A percentile compares a stretch with the other conserved stretches of the same genome.
Conservation (phyloP, 2,113 vertebrate genomes). For the Holacanthus passer region DNA sequence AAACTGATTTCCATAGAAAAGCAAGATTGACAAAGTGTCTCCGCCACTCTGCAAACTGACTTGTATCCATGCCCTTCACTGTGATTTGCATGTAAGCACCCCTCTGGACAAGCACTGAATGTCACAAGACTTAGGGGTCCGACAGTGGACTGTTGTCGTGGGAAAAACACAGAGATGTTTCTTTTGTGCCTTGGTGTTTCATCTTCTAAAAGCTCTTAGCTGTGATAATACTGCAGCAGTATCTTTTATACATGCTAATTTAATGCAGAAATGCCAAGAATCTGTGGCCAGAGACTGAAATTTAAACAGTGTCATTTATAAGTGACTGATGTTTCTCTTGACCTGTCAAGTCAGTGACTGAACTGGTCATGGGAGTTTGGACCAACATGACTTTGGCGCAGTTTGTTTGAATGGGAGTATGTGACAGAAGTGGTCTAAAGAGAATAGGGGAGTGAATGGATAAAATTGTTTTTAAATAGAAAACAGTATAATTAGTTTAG, state of each 20-base stretch:
- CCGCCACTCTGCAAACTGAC: not conserved
- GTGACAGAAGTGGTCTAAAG: not conserved
- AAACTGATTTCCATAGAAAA: slow-evolving; percentile 45
- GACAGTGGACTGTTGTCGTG: not conserved
- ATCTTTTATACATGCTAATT: slow-evolving; percentile 44
- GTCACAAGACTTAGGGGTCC: not conserved
- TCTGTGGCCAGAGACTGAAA: slow-evolving; percentile 55
- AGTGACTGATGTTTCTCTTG: slow-evolving; percentile 89
- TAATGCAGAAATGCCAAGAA: slow-evolving; percentile 64
- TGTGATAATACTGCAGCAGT: not conserved
- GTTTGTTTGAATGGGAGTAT: slow-evolving; percentile 12
- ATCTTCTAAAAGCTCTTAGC: not conserved
- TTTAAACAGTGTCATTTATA: slow-evolving; percentile 86
- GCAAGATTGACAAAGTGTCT: not conserved
- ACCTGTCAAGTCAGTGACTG: slow-evolving; percentile 74
- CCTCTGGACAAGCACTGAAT: not conserved
- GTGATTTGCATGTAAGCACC: slow-evolving; percentile 22
- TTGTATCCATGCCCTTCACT: not conserved
- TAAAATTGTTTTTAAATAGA: not conserved
- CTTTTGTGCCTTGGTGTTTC: slow-evolving; percentile 8
- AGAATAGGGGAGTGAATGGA: not conserved
- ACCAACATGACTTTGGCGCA: slow-evolving; percentile 17
- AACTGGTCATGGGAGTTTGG: slow-evolving; percentile 43
- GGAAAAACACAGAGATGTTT: not conserved
- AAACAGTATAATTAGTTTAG: not conserved